Conservation (phyloP, 2,888 invertebrate genomes). For the Piscicola geometra region DNA sequence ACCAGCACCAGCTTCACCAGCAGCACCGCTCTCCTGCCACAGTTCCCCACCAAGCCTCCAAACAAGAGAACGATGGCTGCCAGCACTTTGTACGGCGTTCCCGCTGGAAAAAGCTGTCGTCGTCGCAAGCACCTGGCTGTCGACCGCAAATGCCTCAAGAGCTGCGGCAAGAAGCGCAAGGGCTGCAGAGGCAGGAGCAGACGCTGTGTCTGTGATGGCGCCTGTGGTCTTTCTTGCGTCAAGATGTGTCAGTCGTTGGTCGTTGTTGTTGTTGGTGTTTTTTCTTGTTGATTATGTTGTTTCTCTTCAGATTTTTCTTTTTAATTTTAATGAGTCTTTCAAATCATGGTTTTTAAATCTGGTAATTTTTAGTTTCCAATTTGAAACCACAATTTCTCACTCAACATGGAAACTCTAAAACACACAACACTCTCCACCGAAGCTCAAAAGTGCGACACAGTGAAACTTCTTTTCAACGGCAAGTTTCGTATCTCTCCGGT, state of each 20-base stretch:
- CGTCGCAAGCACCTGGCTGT: slow-evolving; percentile 40
- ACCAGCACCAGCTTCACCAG: too few relatives aligned
- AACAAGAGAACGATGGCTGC: too few relatives aligned
- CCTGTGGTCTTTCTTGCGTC: slow-evolving; percentile 92
- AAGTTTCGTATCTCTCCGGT: slow-evolving; percentile 40
- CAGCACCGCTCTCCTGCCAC: too few relatives aligned
- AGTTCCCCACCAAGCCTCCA: too few relatives aligned
- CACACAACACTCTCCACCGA: background rate
- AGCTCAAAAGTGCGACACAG: slow-evolving; percentile 42
- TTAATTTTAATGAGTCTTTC: too few relatives aligned
- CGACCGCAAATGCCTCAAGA: slow-evolving; percentile 67
- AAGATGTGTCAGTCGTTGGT: slow-evolving; percentile 72
- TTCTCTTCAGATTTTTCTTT: too few relatives aligned
- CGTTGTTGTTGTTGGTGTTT: background rate
- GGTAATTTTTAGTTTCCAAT: background rate
- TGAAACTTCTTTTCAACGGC: slow-evolving; percentile 42
- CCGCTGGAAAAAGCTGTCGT: slow-evolving; percentile 36
- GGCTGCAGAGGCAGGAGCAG: slow-evolving; percentile 95
- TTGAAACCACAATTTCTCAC: background rate
- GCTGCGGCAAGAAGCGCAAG: slow-evolving; percentile 86
- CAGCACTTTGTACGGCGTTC: background rate
- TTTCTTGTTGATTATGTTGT: too few relatives aligned
- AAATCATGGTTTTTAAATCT: too few relatives aligned
- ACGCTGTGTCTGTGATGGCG: slow-evolving; percentile 89
- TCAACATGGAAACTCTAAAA: background rate